Evolutionary conservation across 2,888 invertebrate genomes (phyloP).

Genomic region (Drosophila kuntzei): DNA sequence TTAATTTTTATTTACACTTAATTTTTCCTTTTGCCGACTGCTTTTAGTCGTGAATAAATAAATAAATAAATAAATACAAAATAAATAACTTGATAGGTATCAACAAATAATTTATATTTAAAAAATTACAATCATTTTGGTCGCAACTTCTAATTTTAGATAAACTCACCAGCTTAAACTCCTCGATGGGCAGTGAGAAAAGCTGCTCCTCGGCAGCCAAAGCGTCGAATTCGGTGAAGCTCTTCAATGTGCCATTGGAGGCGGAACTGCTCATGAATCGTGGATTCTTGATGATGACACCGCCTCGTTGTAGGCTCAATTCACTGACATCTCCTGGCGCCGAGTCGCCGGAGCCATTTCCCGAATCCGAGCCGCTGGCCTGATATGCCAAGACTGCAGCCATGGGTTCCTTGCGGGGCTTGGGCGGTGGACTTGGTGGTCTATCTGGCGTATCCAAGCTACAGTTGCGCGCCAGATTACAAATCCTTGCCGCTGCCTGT

Average conservation of each 20-base stretch:
- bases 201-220: slow-evolving; percentile 89
- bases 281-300: slow-evolving; percentile 90
- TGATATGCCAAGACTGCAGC: slow-evolving; percentile 89
- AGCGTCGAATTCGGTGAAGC: slow-evolving; percentile 88
- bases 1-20: too few species aligned
- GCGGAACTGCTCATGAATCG: slow-evolving; percentile 88
- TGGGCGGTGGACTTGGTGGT: slow-evolving; percentile 87
- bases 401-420: slow-evolving; percentile 88
- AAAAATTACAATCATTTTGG: too few species aligned
- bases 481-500: slow-evolving; percentile 86
- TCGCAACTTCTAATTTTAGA: background rate
- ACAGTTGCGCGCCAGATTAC: slow-evolving; percentile 75
- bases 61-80: too few species aligned
- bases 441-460: slow-evolving; percentile 87
- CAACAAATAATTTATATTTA: background rate
- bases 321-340: slow-evolving; percentile 87
- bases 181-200: slow-evolving; percentile 86
- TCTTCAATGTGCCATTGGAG: slow-evolving; percentile 89
- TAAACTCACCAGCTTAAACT: slow-evolving; percentile 75
- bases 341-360: slow-evolving; percentile 95
- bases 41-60: too few species aligned
- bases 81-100: too few species aligned
- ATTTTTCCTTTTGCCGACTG: too few species aligned
- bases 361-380: slow-evolving; percentile 94
- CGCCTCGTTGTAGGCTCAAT: slow-evolving; percentile 82